Conservation (phyloP, 1,140 invertebrate genomes). For the Anadara kagoshimensis region DNA sequence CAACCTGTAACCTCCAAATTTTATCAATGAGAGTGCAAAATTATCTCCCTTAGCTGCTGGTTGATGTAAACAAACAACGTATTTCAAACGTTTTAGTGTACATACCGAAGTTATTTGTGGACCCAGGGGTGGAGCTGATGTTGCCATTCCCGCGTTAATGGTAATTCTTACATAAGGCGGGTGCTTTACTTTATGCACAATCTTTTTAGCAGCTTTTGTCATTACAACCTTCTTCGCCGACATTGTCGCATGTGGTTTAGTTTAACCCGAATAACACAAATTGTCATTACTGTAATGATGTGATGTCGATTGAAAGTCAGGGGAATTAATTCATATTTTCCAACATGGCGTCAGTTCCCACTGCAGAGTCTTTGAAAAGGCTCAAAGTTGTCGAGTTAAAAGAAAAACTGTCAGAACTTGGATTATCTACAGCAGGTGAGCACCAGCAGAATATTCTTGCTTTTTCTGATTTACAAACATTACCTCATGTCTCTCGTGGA, state of each 20-base stretch:
- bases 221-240: neutral
- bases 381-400: constrained; percentile 65
- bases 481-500: too few species aligned
- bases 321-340: neutral
- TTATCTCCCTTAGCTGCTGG: neutral
- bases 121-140: constrained; percentile 91
- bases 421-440: constrained; percentile 54
- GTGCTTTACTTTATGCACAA: constrained; percentile 49
- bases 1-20: too few species aligned
- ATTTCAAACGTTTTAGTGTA: constrained; percentile 42
- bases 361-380: constrained; percentile 45
- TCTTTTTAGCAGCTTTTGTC: constrained; percentile 48
- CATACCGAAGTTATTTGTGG: constrained; percentile 94
- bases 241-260: too few species aligned
- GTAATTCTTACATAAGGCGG: constrained; percentile 78
- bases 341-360: constrained; percentile 41
- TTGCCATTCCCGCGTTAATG: constrained; percentile 91
- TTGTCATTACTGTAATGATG: too few species aligned
- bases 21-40: too few species aligned
- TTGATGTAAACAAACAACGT: neutral
- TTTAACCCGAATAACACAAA: too few species aligned
- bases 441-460: too few species aligned
- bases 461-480: too few species aligned
- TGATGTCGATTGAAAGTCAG: neutral
- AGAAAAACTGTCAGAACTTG: constrained; percentile 51